Evolutionary conservation across 2,888 invertebrate genomes (phyloP).

Genomic region (Eilema griseolum): DNA sequence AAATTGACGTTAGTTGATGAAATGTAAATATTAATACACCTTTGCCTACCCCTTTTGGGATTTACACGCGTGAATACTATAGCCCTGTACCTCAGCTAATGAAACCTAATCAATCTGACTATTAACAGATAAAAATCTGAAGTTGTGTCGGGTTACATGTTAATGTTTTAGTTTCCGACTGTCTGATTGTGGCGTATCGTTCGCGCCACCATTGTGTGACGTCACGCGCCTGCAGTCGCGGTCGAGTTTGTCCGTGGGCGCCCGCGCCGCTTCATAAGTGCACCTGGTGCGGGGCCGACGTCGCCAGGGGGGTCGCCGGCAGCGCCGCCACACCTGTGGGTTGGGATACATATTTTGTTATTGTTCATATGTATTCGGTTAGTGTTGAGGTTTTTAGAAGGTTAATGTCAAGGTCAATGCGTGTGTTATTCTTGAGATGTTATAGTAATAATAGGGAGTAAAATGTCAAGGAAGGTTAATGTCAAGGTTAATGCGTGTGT

Average conservation of each 20-base stretch:
- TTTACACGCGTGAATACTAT: background rate
- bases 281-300: constrained; percentile 43
- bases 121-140: background rate
- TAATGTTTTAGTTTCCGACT: background rate
- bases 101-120: constrained; percentile 2
- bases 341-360: no score
- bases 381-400: no score
- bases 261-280: constrained; percentile 58
- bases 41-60: no score
- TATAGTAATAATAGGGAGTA: no score
- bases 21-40: no score
- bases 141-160: background rate
- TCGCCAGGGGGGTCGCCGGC: constrained; percentile 54
- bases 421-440: no score
- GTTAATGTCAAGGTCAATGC: no score
- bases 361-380: no score
- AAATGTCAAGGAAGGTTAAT: no score
- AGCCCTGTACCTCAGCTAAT: constrained; percentile 3
- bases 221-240: background rate
- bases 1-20: no score
- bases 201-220: background rate
- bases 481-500: no score
- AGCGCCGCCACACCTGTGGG: constrained; percentile 67
- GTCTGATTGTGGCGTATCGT: background rate
- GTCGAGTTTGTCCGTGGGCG: background rate